Evolutionary conservation across 2,888 invertebrate genomes (phyloP).

Genomic region (Nudaria mundana): DNA sequence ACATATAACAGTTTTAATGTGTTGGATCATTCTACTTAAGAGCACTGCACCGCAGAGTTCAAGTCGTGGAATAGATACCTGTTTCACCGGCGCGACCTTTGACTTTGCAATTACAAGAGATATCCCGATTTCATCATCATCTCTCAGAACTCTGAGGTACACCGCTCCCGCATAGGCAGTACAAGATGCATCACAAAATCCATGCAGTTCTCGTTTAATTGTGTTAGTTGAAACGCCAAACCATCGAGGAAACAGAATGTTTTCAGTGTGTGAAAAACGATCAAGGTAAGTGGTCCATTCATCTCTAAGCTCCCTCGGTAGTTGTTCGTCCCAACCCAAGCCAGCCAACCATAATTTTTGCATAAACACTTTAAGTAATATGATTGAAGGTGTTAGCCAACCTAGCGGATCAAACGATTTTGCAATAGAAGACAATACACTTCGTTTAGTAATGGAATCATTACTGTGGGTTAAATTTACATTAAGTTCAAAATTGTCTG

Average conservation of each 20-base stretch:
- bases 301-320: too few species aligned
- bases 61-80: neutral
- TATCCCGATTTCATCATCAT: neutral
- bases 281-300: too few species aligned
- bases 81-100: neutral
- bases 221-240: neutral
- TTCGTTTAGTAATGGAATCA: neutral
- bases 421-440: neutral
- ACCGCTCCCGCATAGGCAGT: neutral
- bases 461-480: too few species aligned
- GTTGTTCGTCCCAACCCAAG: neutral
- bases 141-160: neutral
- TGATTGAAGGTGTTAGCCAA: too few species aligned
- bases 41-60: neutral
- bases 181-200: neutral
- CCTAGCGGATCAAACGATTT: neutral
- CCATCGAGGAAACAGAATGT: neutral
- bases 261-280: neutral
- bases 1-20: neutral
- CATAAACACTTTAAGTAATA: too few species aligned
- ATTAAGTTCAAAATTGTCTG: neutral
- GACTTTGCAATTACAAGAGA: neutral
- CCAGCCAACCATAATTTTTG: too few species aligned
- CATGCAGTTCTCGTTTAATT: neutral
- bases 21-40: neutral